These are phyloP conservation scores for Mesocricetus auratus DNA, from an alignment of 2,113 vertebrate genomes.

Conservation along the genomic window DNA sequence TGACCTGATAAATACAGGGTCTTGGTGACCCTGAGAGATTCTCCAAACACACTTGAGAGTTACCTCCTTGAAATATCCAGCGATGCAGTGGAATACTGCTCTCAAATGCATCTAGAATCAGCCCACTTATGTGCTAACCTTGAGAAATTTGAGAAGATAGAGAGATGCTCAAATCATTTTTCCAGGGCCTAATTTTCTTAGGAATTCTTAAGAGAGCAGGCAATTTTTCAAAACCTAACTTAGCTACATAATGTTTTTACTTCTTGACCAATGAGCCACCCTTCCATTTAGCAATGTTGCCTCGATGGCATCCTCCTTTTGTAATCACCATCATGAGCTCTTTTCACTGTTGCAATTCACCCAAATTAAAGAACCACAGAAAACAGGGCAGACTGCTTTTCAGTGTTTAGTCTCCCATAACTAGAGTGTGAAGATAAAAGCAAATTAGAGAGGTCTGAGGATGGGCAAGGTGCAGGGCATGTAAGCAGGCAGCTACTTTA, in stretches of 20 bases:
- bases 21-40: not conserved
- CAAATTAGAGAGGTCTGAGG: not conserved
- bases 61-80: not conserved
- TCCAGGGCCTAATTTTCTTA: not conserved
- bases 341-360: not conserved
- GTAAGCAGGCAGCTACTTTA: not conserved
- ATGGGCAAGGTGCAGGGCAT: fast-evolving
- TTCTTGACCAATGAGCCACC: not conserved
- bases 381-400: not conserved
- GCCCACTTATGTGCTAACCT: not conserved
- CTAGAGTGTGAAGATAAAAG: not conserved
- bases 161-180: not conserved
- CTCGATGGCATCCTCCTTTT: not conserved
- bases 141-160: not conserved
- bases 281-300: not conserved
- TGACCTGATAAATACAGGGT: not conserved
- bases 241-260: not conserved
- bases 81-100: not conserved
- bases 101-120: not conserved
- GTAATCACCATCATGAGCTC: not conserved
- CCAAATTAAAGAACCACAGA: not conserved
- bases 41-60: not conserved
- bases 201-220: not conserved
- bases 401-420: not conserved
- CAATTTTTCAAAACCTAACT: not conserved